Base-by-base conservation (phyloP, 1,140 invertebrate genomes). In the Listronotus oregonensis region DNA sequence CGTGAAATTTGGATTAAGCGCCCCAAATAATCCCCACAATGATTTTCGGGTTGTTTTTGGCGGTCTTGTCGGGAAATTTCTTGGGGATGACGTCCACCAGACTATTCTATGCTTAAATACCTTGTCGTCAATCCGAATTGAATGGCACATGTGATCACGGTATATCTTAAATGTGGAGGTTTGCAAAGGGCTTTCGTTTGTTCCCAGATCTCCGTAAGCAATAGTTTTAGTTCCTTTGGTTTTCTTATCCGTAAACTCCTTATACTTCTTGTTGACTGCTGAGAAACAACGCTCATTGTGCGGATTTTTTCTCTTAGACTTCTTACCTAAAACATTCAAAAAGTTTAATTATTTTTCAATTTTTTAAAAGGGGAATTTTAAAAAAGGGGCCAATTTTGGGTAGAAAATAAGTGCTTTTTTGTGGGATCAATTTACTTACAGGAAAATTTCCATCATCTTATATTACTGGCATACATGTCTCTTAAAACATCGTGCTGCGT, bases 121-220 rank as follows among this genome's bases (percentile, higher is more conserved):
- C 85, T 86, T 15, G 88, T 87, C 21, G 89, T 90, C 40, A 90
- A 79, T 18, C 89, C 88, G 71, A 90, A 90, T 73, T 90, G 89
- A 70, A 91, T 90, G 3, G 85, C 80, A 73, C 89, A 90, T 3
- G 88, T 87, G 21, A 90, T 81, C n/a, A 88, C 72, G 7, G 89
- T 90, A 71, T 89, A 88, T 70, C 84, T 84, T 44, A 89, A 80
- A 78, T 90, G 86, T 2, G 89, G 89, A 86, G 82, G 68, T 82
- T 85, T 87, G n/a, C n/a, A n/a, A 89, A 6, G 78, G 6, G 85
- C 83, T 68, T 87, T 11, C n/a, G 88, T 90, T 69, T 89, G 84
- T 40, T 82, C 80, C 84, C 85, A n/a, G n/a, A 87, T 86, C 73
- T 89, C 87, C 34, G 76, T 78, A 64, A 88, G 79, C 4, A 89